phyloP scores from a whole-genome alignment of 2,888 invertebrate species.

The Drosophila helvetica region DNA sequence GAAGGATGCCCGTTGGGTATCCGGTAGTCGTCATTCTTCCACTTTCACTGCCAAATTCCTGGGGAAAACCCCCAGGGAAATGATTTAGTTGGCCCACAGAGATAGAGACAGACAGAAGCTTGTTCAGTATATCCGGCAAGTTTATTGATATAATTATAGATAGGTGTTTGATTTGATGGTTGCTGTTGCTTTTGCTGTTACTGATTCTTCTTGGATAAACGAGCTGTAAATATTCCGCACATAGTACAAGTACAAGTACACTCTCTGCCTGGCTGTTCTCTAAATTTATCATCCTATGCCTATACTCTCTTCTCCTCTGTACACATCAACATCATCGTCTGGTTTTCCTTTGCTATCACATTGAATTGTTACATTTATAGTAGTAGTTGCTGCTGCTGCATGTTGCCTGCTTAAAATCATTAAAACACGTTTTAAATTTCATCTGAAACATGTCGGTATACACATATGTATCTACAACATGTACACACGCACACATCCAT shows the following conservation, averaged over 20 bases:
- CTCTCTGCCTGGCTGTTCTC: slow-evolving; percentile 41
- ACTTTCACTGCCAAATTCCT: background rate
- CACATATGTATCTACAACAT: slow-evolving; percentile 14
- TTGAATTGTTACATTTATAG: slow-evolving; percentile 84
- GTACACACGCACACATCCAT: too few relatives aligned
- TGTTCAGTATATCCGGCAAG: slow-evolving; percentile 75
- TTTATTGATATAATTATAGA: slow-evolving; percentile 74
- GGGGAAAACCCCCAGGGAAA: background rate
- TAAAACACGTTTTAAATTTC: slow-evolving; percentile 75
- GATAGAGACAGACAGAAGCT: background rate
- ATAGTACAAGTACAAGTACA: slow-evolving; percentile 28
- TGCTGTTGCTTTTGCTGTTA: slow-evolving; percentile 26
- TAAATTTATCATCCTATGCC: slow-evolving; percentile 64
- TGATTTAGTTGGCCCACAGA: background rate
- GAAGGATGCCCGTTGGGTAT: background rate
- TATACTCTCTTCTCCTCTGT: slow-evolving; percentile 63
- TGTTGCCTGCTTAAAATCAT: slow-evolving; percentile 73
- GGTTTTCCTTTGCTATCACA: slow-evolving; percentile 82
- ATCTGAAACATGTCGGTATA: slow-evolving; percentile 73
- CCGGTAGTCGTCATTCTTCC: background rate
- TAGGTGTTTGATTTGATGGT: slow-evolving; percentile 72
- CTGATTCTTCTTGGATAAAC: slow-evolving; percentile 68
- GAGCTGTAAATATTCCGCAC: slow-evolving; percentile 80
- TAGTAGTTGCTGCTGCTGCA: slow-evolving; percentile 74
- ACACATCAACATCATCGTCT: slow-evolving; percentile 72